Base-by-base conservation (phyloP, 2,888 invertebrate genomes). In the Bursaphelenchus okinawaensis region DNA sequence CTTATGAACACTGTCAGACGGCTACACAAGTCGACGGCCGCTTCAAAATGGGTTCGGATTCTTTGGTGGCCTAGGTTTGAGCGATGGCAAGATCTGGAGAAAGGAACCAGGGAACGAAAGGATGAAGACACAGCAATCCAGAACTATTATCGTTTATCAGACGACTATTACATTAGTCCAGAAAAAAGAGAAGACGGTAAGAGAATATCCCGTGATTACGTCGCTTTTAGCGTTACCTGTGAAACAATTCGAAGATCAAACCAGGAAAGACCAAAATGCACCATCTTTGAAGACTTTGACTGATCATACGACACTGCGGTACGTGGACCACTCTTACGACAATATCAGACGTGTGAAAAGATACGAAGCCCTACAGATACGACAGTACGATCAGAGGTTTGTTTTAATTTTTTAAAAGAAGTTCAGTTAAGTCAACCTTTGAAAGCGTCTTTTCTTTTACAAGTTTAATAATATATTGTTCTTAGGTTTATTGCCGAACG, bases 351-450 rank as follows among this genome's bases (percentile, higher is more conserved):
- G 82, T 27, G 75, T 75, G 62, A 60, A 67, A 23, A 59, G 78
- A n/a, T 82, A 82, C 59, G 65, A 68, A 19, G 71, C 71, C 54
- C 75, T 82, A 52, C 73, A 78, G 62, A 69, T 70, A 52, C 69
- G 78, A 54, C 82, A 82, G 66, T 82, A 76, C 64, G 82, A 82
- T 66, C 82, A 82, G 62, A 71, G 82, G 80, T 79, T 26, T 4
- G 61, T 22, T 22, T 7, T 61, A 60, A 31, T 12, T 6, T 8
- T 40, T 16, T 16, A 3, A 7, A 24, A 0, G 23, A 63, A 62
- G 28, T 22, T 22, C 20, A 12, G n/a, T n/a, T n/a, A n/a, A 19
- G 12, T 16, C 19, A 1, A 12, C 40, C 40, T 40, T 40, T 40
- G 12, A 40, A 40, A 40, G 19, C 16, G 50, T 16, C 19, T 40